Evolutionary conservation across 2,797 vertebrate species (phyloP), one percentile per base, ranked within the genome.

Genomic region (Alfaro cultratus): DNA sequence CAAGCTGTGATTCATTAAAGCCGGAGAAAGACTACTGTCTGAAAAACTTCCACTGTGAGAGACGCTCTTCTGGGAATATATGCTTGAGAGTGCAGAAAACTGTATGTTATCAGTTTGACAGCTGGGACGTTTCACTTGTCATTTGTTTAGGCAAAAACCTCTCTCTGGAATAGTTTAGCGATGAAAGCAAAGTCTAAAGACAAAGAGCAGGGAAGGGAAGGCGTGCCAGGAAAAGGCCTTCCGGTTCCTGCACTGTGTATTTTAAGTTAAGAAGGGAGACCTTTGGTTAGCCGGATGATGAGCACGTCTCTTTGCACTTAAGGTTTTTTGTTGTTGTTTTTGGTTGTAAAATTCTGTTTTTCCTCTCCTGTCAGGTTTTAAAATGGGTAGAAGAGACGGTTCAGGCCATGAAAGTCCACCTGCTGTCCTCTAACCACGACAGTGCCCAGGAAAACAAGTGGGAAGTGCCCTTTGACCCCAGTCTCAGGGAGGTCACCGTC

Each of bases 361-460:
- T 76, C 26, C 57, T 12, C 34, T 49, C 73, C 75, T 88, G 39
- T 26, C 91, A 99, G 98, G 97, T 99, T 79, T 94, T 99, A 75
- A 98, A 97, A 88, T 99, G 98, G 98, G 98, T 99, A 16, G 98
- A 99, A 89, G 97, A 97, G 80, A 98, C 97, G 0, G 96, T 99
- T 76, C 98, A 97, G 88, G 94, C 97, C 73, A 95, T 97, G 94
- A 99, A 97, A 92, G 97, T 99, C 81, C 97, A 98, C 87, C 94
- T 99, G 83, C 92, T 99, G 72, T 98, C 98, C 67, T 97, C 96
- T 0, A 97, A 99, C 89, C 97, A 98, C 0, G 96, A 98, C 89
- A 92, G 91, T 0, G 96, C 95, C 0, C 97, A 97, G 73, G 96
- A 97, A 78, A 96, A 96, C 85, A 94, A 82, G 0, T 99, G 98